phyloP scores from a whole-genome alignment of 2,888 invertebrate genomes.

The Salpingus planirostris region DNA sequence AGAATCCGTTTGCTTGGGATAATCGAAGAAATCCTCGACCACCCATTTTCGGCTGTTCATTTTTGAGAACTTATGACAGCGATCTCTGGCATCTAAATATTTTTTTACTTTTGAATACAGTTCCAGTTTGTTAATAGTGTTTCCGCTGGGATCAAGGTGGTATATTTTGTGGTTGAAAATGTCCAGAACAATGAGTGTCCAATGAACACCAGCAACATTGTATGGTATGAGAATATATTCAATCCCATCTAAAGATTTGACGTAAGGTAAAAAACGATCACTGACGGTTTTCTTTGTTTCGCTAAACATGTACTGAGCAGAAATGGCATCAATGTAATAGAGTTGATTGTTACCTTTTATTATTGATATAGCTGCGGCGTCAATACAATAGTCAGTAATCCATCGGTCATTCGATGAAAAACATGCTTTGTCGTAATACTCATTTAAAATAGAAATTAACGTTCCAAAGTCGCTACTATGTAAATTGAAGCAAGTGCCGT shows the following conservation, averaged over 20 bases:
- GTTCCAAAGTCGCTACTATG: too few species aligned
- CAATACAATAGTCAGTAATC: background rate
- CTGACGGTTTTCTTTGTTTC: background rate
- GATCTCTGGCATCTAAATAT: too few species aligned
- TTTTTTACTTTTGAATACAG: too few species aligned
- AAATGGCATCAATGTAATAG: background rate
- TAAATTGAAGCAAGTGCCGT: too few species aligned
- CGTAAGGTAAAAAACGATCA: background rate
- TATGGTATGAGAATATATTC: background rate
- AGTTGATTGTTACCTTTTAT: background rate
- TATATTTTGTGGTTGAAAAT: background rate
- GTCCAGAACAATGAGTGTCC: background rate
- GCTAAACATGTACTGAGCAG: background rate
- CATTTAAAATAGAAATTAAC: too few species aligned
- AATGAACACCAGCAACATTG: background rate
- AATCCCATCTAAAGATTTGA: background rate
- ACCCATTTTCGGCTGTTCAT: too few species aligned
- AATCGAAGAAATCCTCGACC: too few species aligned
- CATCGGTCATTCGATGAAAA: too few species aligned
- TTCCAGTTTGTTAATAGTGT: too few species aligned
- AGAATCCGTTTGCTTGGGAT: too few species aligned
- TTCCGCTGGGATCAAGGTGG: background rate
- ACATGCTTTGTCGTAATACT: too few species aligned
- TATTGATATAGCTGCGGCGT: background rate
- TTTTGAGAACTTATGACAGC: too few species aligned